Base-by-base conservation (phyloP, 2,797 vertebrate genomes). In the Falco biarmicus region DNA sequence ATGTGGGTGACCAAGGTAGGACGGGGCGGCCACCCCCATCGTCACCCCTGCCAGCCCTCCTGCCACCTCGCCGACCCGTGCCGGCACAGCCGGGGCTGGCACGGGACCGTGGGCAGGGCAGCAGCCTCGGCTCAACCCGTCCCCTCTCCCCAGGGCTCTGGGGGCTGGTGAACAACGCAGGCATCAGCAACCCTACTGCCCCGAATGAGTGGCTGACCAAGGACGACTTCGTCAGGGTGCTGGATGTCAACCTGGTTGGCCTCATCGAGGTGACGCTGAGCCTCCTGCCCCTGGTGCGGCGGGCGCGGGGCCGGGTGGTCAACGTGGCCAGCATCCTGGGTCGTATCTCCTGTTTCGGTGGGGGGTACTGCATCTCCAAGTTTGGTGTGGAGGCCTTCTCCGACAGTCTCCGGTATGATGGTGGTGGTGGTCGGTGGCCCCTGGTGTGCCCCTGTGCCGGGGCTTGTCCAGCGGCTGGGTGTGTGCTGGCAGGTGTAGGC, bases 341-440 rank as follows among this genome's bases (percentile, higher is more conserved):
- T 15, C 98, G 99, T 9, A 28, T 99, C 34, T 93, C 98, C 10
- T 94, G 93, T 1, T 98, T 98, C 0, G 99, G 99, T 0, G 98
- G 99, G 0, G 99, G 98, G 5, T 99, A 99, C 95, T 98, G 98
- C 97, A 97, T 98, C 87, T 99, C 99, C 48, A 99, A 99, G 87
- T 98, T 96, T 8, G 98, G 98, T 0, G 98, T 99, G 97, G 99
- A 99, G 93, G 98, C 98, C 57, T 99, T 99, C 81, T 99, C 99
- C 0, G 98, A 99, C 97, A 98, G 98, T 64, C 98, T 99, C 87
- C 98, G 99, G 99, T 99, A 94, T 7, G 26, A 2, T 9, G 4
- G 4, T 8, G 17, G 11, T 0, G 34, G 31, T 13, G 7, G 2
- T 10, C 43, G 65, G 79, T 31, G 24, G 76, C 22, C 19, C 75